Evolutionary conservation across 2,888 invertebrate species (phyloP).

Genomic region (Ectemnius continuus): DNA sequence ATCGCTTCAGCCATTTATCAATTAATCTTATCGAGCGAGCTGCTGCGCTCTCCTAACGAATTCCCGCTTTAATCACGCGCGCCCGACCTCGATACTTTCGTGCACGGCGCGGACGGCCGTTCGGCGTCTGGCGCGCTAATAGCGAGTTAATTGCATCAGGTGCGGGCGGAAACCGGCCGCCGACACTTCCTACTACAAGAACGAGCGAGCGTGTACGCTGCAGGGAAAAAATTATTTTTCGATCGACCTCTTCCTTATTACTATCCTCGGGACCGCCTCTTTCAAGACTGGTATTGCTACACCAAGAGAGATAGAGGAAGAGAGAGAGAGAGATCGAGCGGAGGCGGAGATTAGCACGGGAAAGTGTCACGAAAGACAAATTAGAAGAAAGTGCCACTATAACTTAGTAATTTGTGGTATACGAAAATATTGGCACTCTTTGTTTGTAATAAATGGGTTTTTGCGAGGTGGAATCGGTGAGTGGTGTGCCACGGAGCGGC

Average conservation of each 20-base stretch:
- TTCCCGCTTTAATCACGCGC: constrained; percentile 65
- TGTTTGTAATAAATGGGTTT: constrained; percentile 42
- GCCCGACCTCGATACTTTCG: constrained; percentile 57
- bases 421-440: neutral
- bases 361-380: too few species aligned
- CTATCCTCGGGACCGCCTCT: too few species aligned
- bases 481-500: neutral
- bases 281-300: too few species aligned
- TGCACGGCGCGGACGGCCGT: constrained; percentile 58
- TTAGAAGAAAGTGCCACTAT: too few species aligned
- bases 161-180: constrained; percentile 58
- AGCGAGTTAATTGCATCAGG: constrained; percentile 69
- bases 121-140: constrained; percentile 67
- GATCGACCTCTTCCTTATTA: neutral
- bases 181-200: constrained; percentile 50
- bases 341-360: too few species aligned
- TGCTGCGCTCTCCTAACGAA: constrained; percentile 59
- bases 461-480: constrained; percentile 5
- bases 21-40: constrained; percentile 67
- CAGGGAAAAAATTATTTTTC: constrained; percentile 23
- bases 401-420: neutral
- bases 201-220: constrained; percentile 29
- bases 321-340: too few species aligned
- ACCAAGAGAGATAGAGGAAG: too few species aligned
- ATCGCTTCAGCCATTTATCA: constrained; percentile 66